Evolutionary conservation across 2,797 vertebrate genomes (phyloP).

Genomic region (Trachops cirrhosus): DNA sequence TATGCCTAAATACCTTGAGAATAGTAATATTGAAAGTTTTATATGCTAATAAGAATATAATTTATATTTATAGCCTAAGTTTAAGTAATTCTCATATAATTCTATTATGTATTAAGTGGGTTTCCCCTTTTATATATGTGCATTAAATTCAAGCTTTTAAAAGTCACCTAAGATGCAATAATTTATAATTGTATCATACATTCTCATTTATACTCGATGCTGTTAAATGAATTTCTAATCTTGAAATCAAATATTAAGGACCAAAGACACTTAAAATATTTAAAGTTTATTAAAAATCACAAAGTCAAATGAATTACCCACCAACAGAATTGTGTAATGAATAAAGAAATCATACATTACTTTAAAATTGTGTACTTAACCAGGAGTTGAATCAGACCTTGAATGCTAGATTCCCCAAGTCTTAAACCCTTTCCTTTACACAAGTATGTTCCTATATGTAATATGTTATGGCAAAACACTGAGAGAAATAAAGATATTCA

Average conservation of each 20-base stretch:
- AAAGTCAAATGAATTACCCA: neutral
- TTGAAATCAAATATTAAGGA: conserved; percentile 38
- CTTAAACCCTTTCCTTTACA: neutral
- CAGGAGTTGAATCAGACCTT: neutral
- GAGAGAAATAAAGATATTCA: neutral
- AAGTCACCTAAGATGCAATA: conserved; percentile 68
- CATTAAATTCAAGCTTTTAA: conserved; percentile 75
- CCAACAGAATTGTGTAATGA: neutral
- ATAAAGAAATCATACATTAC: neutral
- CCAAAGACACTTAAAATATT: conserved; percentile 26
- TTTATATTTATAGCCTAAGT: conserved; percentile 67
- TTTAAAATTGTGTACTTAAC: neutral
- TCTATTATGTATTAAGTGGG: conserved; percentile 70
- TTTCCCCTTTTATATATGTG: conserved; percentile 57
- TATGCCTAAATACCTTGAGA: conserved; percentile 69
- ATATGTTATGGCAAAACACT: neutral
- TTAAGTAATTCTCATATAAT: conserved; percentile 71
- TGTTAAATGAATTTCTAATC: conserved; percentile 40
- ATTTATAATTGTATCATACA: conserved; percentile 56
- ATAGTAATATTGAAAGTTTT: conserved; percentile 66
- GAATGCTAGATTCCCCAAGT: neutral
- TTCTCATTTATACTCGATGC: conserved; percentile 39
- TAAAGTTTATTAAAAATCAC: neutral
- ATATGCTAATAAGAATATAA: conserved; percentile 70
- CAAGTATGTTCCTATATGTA: neutral